Evolutionary conservation across 2,113 vertebrate species (phyloP), one percentile per base, ranked within the genome.

Genomic region (Panurus biarmicus): DNA sequence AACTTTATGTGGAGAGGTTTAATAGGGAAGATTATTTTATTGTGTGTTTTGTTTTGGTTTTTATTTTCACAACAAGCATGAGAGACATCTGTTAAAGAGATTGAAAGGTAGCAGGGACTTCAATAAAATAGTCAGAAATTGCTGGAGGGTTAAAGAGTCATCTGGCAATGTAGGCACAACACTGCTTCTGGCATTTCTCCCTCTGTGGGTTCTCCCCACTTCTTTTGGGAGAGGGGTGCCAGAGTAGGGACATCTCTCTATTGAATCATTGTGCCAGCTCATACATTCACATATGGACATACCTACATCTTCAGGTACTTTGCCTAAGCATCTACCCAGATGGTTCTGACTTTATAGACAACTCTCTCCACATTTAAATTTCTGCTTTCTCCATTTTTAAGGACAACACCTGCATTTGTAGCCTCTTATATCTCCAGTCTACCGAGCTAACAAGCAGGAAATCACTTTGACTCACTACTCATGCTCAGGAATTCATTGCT

Each of bases 401-500:
- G 26, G 6, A 54, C 11, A 54, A 6, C 3, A 72, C 5, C 25
- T 71, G 53, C 5, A 17, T 78, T 66, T 66, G 21, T 38, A 62
- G 7, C 7, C 6, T 33, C 5, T 58, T 31, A 15, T 23, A 50
- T 33, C 33, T 64, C 35, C 23, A 67, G 33, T 25, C 57, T 60
- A 51, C 10, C 16, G 36, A 90, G 5, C 8, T 66, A 66, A 66
- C 7, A 54, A 67, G 25, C 7, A 71, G 14, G 0, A 5, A 57
- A 57, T 36, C 0, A 0, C 33, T 90, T 83, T 69, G 29, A 64
- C 20, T 66, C 14, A 12, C 8, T 84, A 29, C 11, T 47, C 4
- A 16, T 28, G 31, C 17, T 80, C 73, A 22, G 21, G 10, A 72
- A 76, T 73, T 57, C 19, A 56, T 64, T 64, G 14, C 8, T 69